A percentile compares a stretch with the other conserved stretches of the same genome.
phyloP scores from a whole-genome alignment of 2,888 invertebrate species.

The Torymus aiolomorphi region DNA sequence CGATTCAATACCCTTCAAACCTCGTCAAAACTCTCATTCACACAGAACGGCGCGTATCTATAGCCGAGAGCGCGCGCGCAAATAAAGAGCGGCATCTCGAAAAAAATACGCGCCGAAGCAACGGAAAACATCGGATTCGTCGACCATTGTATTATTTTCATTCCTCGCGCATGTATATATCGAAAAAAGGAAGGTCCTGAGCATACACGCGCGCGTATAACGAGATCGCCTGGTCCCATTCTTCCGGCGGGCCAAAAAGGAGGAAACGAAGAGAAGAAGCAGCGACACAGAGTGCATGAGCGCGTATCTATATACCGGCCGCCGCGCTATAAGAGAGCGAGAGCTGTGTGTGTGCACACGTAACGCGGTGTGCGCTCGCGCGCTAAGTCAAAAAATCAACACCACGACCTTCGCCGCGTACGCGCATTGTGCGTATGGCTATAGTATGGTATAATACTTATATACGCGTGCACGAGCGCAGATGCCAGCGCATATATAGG shows the following conservation, averaged over 20 bases:
- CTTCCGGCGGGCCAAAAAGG: no score
- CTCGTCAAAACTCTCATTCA: conserved; percentile 24
- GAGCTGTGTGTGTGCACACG: background rate
- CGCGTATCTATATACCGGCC: background rate
- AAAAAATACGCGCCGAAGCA: background rate
- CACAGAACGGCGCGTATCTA: no score
- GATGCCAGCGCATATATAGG: no score
- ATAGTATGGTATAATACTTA: background rate
- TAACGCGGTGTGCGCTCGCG: conserved; percentile 18
- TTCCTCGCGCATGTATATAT: background rate
- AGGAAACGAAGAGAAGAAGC: conserved; percentile 12
- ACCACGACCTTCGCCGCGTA: conserved; percentile 39
- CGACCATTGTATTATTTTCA: conserved; percentile 12
- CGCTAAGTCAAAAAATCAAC: conserved; percentile 72
- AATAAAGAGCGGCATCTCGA: background rate
- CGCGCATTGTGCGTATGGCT: background rate
- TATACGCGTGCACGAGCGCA: no score
- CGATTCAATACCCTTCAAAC: conserved; percentile 17
- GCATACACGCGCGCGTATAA: no score
- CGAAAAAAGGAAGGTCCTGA: no score
- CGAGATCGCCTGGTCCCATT: no score
- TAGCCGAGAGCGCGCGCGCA: no score
- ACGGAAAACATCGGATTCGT: background rate
- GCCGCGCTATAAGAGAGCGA: background rate
- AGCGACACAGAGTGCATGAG: no score